phyloP scores from a whole-genome alignment of 2,113 vertebrate genomes.

The Condylura cristata region DNA sequence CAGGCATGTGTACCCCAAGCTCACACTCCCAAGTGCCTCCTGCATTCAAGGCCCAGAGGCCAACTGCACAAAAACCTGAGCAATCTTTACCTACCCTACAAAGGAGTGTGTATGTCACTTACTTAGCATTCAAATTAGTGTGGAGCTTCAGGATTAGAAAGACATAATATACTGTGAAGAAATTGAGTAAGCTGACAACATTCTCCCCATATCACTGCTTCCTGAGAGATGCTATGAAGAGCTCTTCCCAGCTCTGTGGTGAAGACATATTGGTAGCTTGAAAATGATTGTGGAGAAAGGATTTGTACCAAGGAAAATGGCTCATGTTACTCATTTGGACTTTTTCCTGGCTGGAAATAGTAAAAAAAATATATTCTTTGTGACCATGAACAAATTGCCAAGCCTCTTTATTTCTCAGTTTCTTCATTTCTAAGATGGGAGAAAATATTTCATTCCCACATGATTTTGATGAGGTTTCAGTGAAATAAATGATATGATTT shows the following conservation, averaged over 20 bases:
- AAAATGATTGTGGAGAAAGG: background rate
- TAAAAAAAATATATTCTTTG: background rate
- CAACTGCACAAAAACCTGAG: no score
- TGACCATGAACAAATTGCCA: background rate
- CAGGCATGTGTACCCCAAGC: no score
- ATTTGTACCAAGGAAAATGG: background rate
- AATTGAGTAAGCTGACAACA: background rate
- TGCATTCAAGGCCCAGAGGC: no score
- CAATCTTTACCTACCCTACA: no score
- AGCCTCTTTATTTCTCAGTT: background rate
- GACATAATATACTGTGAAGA: fast-evolving
- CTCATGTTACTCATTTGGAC: background rate
- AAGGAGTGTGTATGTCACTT: background rate
- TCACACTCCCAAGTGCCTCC: no score
- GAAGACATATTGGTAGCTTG: background rate
- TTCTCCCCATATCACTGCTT: fast-evolving
- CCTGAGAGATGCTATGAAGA: fast-evolving
- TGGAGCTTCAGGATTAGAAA: background rate
- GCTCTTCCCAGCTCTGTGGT: background rate
- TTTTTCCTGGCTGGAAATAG: background rate
- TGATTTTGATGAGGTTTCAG: background rate
- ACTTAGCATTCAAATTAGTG: background rate
- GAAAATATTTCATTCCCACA: background rate
- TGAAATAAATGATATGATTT: conserved; percentile 23
- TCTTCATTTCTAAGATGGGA: conserved; percentile 18